Base-by-base conservation (phyloP, 1,140 invertebrate genomes). In the Dolichoris vasculosae region DNA sequence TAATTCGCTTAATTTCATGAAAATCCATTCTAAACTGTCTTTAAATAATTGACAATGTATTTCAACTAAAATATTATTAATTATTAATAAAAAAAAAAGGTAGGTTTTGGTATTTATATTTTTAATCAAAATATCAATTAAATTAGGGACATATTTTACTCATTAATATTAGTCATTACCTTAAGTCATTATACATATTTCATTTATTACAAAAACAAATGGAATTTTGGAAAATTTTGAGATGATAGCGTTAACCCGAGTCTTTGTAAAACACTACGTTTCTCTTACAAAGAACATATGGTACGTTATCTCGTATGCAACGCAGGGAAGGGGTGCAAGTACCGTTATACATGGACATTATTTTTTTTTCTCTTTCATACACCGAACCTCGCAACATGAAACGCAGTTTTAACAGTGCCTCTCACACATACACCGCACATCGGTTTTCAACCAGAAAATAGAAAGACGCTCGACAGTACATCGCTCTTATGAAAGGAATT, bases 401-500 rank as follows among this genome's bases (percentile, higher is more conserved):
- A 82, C 79, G 55, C 84, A 82, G 59, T 81, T 85, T 85, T 83
- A 83, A 85, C 69, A 87, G 83, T 87, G 76, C 80, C 84, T 81
- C 64, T 85, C 84, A 86, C 38, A 83, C 77, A 84, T 64, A 82
- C 79, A 69, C 63, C 73, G 48, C 84, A 76, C 67, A 80, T 85
- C 78, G 73, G 75, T 86, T 86, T 55, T 90, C 87, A 87, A 89
- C 89, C 88, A 90, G 89, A 90, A 90, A 90, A 90, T 90, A 90
- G 86, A 90, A 90, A 89, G 89, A 89, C 86, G 88, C 89, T 89
- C 89, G 88, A 90, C 84, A 86, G 63, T 86, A 86, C 87, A 88
- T 88, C 87, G 76, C 87, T 90, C 89, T 88, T 84, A 75, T 83
- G 80, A 89, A 86, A 87, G 86, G 77, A 86, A 89, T 85, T 80